Conservation (phyloP, 2,113 vertebrate genomes). For the Boulengeromyrus knoepffleri region DNA sequence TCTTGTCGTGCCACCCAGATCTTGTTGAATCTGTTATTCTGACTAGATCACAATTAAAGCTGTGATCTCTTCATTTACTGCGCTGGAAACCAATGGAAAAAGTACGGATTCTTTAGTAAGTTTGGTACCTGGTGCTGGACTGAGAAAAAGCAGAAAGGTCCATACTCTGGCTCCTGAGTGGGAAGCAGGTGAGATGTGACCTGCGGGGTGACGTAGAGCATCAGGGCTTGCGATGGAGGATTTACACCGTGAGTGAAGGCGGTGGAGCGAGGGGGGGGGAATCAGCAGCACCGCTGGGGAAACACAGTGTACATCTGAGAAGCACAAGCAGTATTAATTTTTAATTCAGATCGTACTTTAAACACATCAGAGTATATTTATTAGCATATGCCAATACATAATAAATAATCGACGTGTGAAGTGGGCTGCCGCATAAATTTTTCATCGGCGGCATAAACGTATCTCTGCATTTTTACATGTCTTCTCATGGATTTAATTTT, state of each 20-base stretch:
- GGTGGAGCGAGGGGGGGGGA: not conserved
- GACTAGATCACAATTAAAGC: not conserved
- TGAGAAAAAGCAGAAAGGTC: not conserved
- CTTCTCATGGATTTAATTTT: constrained; percentile 37
- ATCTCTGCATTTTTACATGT: constrained; percentile 46
- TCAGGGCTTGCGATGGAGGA: not conserved
- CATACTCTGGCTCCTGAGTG: not conserved
- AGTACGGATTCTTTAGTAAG: not conserved
- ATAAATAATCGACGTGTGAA: constrained; percentile 51
- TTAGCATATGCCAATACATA: constrained; percentile 54
- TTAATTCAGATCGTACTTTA: constrained; percentile 49
- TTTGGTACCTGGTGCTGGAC: not conserved
- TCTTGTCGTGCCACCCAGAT: not conserved
- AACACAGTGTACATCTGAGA: constrained; percentile 42
- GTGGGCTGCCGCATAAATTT: constrained; percentile 40
- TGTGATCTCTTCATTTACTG: not conserved
- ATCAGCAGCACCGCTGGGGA: constrained; percentile 30
- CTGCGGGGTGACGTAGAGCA: not conserved
- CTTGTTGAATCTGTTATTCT: not conserved
- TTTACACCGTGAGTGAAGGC: not conserved
- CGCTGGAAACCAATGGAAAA: not conserved
- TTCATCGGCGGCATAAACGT: constrained; percentile 48
- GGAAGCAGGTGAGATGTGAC: not conserved
- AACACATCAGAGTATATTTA: constrained; percentile 48
- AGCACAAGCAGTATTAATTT: constrained; percentile 52